phyloP scores from a whole-genome alignment of 1,140 invertebrate genomes.

The Aphis craccivora region DNA sequence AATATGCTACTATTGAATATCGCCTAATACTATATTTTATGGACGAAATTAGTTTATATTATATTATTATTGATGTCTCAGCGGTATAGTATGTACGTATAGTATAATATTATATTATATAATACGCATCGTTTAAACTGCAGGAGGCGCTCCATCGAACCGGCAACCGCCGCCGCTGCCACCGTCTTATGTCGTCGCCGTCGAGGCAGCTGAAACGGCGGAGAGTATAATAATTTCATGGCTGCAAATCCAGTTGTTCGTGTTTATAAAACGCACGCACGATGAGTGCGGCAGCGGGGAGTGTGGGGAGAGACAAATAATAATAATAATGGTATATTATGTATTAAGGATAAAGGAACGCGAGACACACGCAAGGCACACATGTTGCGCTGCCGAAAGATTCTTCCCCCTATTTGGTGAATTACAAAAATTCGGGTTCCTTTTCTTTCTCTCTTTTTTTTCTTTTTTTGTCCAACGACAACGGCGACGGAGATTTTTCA shows the following conservation, averaged over 20 bases:
- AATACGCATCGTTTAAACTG: neutral
- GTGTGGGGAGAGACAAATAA: neutral
- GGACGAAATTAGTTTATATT: neutral
- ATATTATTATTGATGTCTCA: neutral
- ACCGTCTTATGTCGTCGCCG: conserved; percentile 1
- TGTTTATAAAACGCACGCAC: conserved; percentile 18
- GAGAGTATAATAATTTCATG: conserved; percentile 40
- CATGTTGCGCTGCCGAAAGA: conserved; percentile 33
- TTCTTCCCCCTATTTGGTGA: conserved; percentile 21
- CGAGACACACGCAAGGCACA: conserved; percentile 32
- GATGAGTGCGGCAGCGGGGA: neutral
- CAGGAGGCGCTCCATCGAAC: neutral
- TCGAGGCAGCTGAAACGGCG: conserved; percentile 37
- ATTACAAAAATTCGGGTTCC: neutral
- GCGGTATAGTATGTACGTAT: neutral
- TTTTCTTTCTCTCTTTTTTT: neutral
- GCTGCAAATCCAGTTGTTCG: conserved; percentile 50
- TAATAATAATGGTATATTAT: conserved; percentile 12
- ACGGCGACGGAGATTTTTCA: neutral
- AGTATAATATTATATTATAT: neutral
- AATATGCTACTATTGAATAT: neutral
- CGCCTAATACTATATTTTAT: neutral
- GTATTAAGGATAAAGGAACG: conserved; percentile 16
- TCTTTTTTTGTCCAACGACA: conserved; percentile 9
- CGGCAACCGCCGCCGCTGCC: neutral